These are phyloP conservation scores for Drosophila yakuba DNA, from an alignment of 1,140 invertebrate genomes.

Conservation along the genomic window DNA sequence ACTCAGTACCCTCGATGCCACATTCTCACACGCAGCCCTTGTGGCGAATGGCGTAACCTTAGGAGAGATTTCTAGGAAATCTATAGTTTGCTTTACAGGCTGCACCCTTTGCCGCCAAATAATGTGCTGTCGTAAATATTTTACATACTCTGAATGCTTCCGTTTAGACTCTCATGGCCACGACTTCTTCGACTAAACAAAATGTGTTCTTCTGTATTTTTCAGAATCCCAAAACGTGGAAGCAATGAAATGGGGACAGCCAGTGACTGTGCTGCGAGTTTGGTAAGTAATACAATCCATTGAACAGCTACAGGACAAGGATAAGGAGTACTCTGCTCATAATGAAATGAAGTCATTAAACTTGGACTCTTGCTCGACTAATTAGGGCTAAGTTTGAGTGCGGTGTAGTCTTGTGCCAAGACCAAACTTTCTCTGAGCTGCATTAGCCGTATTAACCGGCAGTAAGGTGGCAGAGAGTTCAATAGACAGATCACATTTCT, in stretches of 20 bases:
- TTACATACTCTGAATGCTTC: no score
- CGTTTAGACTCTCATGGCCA: slow-evolving; percentile 6
- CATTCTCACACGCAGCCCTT: slow-evolving; percentile 55
- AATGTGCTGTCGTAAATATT: slow-evolving; percentile 11
- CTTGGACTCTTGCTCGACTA: no score
- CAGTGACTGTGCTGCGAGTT: slow-evolving; percentile 10
- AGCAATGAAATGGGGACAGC: slow-evolving; percentile 31
- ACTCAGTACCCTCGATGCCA: slow-evolving; percentile 11
- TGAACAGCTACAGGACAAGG: no score
- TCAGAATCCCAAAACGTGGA: slow-evolving; percentile 58
- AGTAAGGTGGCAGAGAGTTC: slow-evolving; percentile 22
- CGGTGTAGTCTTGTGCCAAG: no score
- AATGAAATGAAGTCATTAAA: no score
- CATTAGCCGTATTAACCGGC: background rate
- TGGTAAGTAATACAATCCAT: slow-evolving; percentile 42
- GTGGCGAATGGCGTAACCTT: slow-evolving; percentile 3
- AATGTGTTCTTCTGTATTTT: slow-evolving; percentile 29
- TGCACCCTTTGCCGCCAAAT: slow-evolving; percentile 18
- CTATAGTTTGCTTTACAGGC: slow-evolving; percentile 17
- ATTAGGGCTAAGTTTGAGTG: no score
- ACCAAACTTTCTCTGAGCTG: slow-evolving; percentile 17
- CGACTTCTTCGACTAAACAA: slow-evolving; percentile 18
- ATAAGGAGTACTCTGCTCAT: no score
- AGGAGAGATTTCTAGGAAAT: slow-evolving; percentile 21
- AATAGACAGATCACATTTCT: slow-evolving; percentile 12